Percentiles rank a stretch among this genome's conserved stretches.
Evolutionary conservation across 2,797 vertebrate genomes (phyloP).

Genomic region (Moxostoma hubbsi): DNA sequence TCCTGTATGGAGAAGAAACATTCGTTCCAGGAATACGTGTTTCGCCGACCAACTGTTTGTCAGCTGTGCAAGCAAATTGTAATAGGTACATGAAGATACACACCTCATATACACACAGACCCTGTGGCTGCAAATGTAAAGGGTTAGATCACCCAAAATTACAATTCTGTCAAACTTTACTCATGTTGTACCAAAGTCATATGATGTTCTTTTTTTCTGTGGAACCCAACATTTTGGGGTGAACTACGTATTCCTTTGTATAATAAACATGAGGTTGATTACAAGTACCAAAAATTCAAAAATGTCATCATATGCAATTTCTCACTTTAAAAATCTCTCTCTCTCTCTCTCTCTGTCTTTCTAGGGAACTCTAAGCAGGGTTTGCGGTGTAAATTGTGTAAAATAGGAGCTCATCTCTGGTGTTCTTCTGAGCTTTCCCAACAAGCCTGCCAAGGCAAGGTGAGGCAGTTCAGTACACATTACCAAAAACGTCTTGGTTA

Average conservation of each 20-base stretch:
- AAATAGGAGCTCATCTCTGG: constrained; percentile 88
- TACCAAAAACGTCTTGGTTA: too few species aligned
- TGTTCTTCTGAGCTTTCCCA: constrained; percentile 88
- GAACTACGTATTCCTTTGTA: too few species aligned
- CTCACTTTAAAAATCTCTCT: too few species aligned
- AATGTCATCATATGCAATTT: too few species aligned
- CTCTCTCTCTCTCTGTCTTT: constrained; percentile 29
- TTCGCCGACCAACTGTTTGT: constrained; percentile 85
- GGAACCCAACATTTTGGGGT: too few species aligned
- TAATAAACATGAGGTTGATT: too few species aligned
- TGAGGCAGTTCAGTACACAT: constrained; percentile 58
- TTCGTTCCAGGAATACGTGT: constrained; percentile 89
- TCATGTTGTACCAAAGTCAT: too few species aligned
- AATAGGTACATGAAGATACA: constrained; percentile 75
- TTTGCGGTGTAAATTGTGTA: constrained; percentile 90
- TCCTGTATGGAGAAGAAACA: constrained; percentile 79
- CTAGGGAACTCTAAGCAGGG: constrained; percentile 91
- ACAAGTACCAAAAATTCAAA: too few species aligned
- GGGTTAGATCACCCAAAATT: too few species aligned
- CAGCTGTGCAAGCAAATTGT: constrained; percentile 89
- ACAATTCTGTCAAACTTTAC: too few species aligned
- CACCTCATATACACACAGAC: not conserved
- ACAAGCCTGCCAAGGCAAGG: constrained; percentile 87
- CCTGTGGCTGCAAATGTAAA: not conserved
- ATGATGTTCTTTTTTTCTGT: not conserved